Percentiles rank a stretch among this genome's conserved stretches.
Conservation (phyloP, 2,797 vertebrate genomes). For the Pantherophis alleghaniensis region DNA sequence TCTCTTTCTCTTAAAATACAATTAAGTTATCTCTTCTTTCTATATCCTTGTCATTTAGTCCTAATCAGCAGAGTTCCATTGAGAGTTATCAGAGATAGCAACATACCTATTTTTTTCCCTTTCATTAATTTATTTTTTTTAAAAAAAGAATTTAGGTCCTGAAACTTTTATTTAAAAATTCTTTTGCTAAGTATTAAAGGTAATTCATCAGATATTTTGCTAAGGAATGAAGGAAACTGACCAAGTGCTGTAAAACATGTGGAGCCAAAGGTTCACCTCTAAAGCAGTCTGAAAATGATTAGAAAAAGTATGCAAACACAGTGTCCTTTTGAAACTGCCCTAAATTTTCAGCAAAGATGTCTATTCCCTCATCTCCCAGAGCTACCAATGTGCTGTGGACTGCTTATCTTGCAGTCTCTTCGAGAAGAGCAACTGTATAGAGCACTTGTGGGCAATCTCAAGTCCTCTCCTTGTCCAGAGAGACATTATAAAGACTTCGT, state of each 20-base stretch:
- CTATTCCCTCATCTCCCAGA: background rate
- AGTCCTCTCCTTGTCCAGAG: background rate
- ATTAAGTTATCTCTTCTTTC: background rate
- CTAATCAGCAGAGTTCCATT: background rate
- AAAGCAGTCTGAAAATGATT: background rate
- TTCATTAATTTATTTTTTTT: background rate
- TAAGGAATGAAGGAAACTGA: background rate
- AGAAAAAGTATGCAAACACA: background rate
- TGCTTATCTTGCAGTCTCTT: background rate
- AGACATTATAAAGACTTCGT: background rate
- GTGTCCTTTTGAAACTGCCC: background rate
- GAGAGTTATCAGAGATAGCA: background rate
- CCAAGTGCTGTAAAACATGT: background rate
- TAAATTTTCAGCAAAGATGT: background rate
- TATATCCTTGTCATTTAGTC: background rate
- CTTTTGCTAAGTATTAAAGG: background rate
- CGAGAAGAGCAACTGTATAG: background rate
- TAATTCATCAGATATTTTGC: background rate
- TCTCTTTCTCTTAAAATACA: background rate
- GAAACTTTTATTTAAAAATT: background rate
- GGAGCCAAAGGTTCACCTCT: background rate
- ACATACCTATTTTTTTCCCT: background rate
- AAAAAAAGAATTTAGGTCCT: background rate
- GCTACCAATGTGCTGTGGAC: background rate
- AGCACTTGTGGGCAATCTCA: background rate